Percentiles rank a stretch among this genome's conserved stretches.
Conservation (phyloP, 2,797 vertebrate species). For the Manis crassicaudata region DNA sequence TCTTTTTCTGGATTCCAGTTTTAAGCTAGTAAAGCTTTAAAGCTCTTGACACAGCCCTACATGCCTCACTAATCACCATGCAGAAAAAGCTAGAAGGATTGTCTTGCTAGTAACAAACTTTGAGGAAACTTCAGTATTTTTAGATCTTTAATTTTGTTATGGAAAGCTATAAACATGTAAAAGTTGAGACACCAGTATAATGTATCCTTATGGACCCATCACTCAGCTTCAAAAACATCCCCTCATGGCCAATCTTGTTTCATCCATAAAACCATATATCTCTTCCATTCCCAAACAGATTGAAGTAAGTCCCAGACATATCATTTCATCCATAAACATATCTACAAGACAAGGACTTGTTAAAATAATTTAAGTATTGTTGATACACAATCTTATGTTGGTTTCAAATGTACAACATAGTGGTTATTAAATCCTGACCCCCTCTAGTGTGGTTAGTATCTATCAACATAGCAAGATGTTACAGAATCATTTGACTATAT, state of each 20-base stretch:
- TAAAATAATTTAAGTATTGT: background rate
- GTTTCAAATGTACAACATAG: no score
- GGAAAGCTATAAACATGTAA: background rate
- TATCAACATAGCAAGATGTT: no score
- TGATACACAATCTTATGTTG: no score
- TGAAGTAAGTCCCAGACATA: background rate
- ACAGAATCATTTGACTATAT: no score
- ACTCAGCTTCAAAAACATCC: slow-evolving; percentile 20
- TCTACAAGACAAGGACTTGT: background rate
- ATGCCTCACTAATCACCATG: background rate
- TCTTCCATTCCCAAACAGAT: background rate
- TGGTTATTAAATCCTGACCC: no score
- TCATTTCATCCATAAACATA: background rate
- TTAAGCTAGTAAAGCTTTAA: slow-evolving; percentile 27
- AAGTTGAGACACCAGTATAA: background rate
- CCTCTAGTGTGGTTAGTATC: no score
- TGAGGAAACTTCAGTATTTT: background rate
- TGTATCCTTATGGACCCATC: background rate
- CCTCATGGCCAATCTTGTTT: background rate
- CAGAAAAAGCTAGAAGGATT: background rate
- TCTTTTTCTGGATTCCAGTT: slow-evolving; percentile 4
- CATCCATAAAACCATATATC: background rate
- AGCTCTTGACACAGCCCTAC: background rate
- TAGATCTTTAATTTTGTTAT: background rate
- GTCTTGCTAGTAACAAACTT: background rate